phyloP scores from a whole-genome alignment of 2,113 vertebrate species.

The Trogon melanurus region DNA sequence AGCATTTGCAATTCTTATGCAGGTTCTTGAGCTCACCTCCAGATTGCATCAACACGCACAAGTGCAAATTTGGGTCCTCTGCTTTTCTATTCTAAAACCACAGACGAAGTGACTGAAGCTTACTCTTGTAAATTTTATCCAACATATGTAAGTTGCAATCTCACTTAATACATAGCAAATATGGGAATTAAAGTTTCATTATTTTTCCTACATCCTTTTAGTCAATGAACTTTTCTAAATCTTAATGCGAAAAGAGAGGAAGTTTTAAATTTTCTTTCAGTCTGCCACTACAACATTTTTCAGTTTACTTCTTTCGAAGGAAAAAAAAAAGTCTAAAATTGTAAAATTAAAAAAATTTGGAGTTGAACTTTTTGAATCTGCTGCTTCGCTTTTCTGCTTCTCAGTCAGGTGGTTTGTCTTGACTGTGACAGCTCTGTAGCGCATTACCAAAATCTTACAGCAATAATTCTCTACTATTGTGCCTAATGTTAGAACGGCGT shows the following conservation, averaged over 20 bases:
- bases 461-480: constrained; percentile 45
- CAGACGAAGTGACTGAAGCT: background rate
- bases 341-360: background rate
- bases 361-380: background rate
- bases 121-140: background rate
- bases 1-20: background rate
- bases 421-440: constrained; percentile 35
- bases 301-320: background rate
- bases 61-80: background rate
- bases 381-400: background rate
- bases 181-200: background rate
- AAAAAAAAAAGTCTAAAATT: background rate
- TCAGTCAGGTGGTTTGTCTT: background rate
- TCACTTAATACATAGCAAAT: background rate
- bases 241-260: background rate
- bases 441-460: constrained; percentile 53
- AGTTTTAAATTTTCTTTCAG: background rate
- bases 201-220: background rate
- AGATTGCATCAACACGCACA: background rate
- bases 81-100: background rate
- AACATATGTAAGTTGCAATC: background rate
- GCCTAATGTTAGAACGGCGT: constrained; percentile 42
- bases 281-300: background rate
- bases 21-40: background rate
- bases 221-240: background rate